Evolutionary conservation across 2,888 invertebrate genomes (phyloP).

Genomic region (Metalampra italica): DNA sequence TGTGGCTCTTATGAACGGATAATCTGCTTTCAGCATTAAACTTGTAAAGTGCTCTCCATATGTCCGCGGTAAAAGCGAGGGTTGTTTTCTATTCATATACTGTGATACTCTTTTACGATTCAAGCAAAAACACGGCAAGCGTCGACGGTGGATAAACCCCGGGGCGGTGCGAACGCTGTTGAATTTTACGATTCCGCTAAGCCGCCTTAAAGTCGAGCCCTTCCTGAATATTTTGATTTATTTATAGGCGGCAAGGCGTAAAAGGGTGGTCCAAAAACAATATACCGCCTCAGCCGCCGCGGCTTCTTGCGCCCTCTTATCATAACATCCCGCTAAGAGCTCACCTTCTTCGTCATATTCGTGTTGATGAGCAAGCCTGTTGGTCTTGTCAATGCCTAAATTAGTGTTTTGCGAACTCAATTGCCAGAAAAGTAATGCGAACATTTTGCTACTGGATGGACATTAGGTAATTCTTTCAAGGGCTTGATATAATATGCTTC

Average conservation of each 20-base stretch:
- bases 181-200: slow-evolving; percentile 78
- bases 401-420: not conserved
- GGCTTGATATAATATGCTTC: too few species aligned
- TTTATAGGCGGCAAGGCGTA: slow-evolving; percentile 74
- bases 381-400: not conserved
- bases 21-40: slow-evolving; percentile 63
- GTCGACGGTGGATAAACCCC: slow-evolving; percentile 69
- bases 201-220: slow-evolving; percentile 76
- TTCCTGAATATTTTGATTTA: slow-evolving; percentile 79
- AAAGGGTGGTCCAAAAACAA: slow-evolving; percentile 74
- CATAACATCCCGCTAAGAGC: slow-evolving; percentile 49
- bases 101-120: slow-evolving; percentile 75
- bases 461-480: too few species aligned
- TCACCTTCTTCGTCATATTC: slow-evolving; percentile 4
- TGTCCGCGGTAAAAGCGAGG: slow-evolving; percentile 64
- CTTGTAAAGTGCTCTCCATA: slow-evolving; percentile 63
- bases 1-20: slow-evolving; percentile 40
- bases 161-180: slow-evolving; percentile 69
- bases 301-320: slow-evolving; percentile 48
- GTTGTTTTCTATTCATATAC: slow-evolving; percentile 70
- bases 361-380: not conserved
- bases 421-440: too few species aligned
- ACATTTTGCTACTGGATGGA: too few species aligned
- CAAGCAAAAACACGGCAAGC: slow-evolving; percentile 68
- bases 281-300: slow-evolving; percentile 58